Evolutionary conservation across 2,888 invertebrate species (phyloP), one percentile per base, ranked within the genome.

Genomic region (Cantharis nigra): DNA sequence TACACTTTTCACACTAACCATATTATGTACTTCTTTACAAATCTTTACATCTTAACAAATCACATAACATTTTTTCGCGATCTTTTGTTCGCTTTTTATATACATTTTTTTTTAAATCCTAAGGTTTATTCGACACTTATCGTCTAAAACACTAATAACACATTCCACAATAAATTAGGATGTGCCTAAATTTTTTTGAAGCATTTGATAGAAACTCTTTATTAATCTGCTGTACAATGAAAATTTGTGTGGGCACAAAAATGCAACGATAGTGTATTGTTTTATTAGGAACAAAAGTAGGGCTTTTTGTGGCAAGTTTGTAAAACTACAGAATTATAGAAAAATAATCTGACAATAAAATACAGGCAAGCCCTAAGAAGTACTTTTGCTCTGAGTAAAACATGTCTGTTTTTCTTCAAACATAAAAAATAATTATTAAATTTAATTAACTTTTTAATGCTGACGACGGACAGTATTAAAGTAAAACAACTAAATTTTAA

Each of bases 141-240:
- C 49, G 49, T 3, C 49, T 49, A 49, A 49, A 49, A 49, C 49
- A 49, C 13, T 49, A 49, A 49, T 49, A 49, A 49, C 49, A 49
- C 49, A 49, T 49, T n/a, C 49, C 49, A 49, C 49, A n/a, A 49
- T 49, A 49, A 49, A 49, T 49, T 49, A 49, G n/a, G 3, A n/a
- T n/a, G 49, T 49, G 49, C 49, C 49, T 65, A 77, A 70, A 71
- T 69, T 30, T 67, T 73, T 73, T 77, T 73, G 69, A 30, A 70
- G 73, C 77, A 73, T 77, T 73, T 77, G 74, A 72, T 69, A 71
- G 69, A 33, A 69, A 72, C 23, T 26, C 64, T 65, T 64, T 69
- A 49, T 30, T 13, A 69, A 70, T 69, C 14, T 76, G 26, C 69
- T 77, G 49, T 73, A 71, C 26, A 77, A 69, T 72, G 74, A 72